Evolutionary conservation across 2,113 vertebrate genomes (phyloP).

Genomic region (Podarcis muralis): DNA sequence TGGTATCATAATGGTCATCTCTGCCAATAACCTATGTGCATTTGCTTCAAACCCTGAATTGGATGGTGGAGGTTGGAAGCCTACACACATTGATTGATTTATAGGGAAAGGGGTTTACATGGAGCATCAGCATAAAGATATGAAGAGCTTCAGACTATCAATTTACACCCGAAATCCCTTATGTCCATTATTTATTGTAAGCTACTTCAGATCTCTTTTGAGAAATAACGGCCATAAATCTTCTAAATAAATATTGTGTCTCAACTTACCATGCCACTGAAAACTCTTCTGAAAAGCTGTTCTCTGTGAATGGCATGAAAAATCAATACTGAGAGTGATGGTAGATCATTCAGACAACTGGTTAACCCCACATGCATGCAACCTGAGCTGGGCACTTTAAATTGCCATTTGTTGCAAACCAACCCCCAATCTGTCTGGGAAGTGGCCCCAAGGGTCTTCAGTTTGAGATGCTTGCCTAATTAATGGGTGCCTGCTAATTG

Average conservation of each 20-base stretch:
- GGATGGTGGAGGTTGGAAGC: neutral
- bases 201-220: neutral
- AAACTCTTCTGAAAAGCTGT: neutral
- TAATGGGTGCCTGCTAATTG: neutral
- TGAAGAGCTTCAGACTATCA: neutral
- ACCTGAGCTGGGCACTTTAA: neutral
- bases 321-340: neutral
- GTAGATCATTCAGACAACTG: constrained; percentile 3
- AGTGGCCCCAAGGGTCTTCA: neutral
- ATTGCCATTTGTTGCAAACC: neutral
- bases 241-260: neutral
- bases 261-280: neutral
- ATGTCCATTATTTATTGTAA: neutral
- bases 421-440: neutral
- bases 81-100: neutral
- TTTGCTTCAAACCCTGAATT: neutral
- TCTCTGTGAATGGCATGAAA: neutral
- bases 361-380: neutral
- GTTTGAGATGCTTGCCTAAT: neutral
- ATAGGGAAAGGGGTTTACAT: neutral
- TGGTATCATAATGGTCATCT: neutral
- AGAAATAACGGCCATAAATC: neutral
- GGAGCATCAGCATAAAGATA: neutral
- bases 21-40: neutral
- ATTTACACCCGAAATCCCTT: neutral